A percentile compares a stretch with the other conserved stretches of the same genome.
phyloP scores from a whole-genome alignment of 2,797 vertebrate species.

The Etheostoma perlongum region DNA sequence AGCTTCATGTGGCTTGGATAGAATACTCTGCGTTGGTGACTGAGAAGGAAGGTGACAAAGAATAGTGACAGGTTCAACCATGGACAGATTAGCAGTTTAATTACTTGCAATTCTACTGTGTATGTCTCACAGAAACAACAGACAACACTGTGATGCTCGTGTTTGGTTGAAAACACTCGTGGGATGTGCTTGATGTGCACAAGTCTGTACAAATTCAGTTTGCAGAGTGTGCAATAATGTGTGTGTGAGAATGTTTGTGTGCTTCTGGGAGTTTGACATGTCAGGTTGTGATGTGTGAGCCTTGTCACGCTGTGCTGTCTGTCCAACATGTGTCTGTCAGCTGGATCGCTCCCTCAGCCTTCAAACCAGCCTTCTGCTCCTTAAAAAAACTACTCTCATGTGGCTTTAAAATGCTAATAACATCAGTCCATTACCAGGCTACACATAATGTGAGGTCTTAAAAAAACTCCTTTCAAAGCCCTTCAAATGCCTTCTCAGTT shows the following conservation, averaged over 20 bases:
- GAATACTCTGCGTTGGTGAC: not conserved
- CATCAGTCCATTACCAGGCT: slow-evolving; percentile 62
- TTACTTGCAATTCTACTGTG: not conserved
- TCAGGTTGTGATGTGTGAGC: slow-evolving; percentile 46
- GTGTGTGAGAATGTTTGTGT: slow-evolving; percentile 1
- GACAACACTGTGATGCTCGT: not conserved
- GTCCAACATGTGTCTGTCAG: slow-evolving; percentile 73
- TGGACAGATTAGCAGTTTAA: not conserved
- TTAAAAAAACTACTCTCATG: slow-evolving; percentile 49
- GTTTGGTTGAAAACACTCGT: not conserved
- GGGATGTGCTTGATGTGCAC: not conserved
- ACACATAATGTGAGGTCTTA: slow-evolving; percentile 46
- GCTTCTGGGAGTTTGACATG: slow-evolving; percentile 25
- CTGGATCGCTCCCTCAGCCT: slow-evolving; percentile 56
- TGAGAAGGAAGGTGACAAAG: not conserved
- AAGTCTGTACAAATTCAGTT: not conserved
- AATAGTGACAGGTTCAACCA: not conserved
- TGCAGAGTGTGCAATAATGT: not conserved
- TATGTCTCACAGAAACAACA: not conserved
- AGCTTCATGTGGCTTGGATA: not conserved
- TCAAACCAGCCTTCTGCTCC: slow-evolving; percentile 38
- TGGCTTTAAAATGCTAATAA: slow-evolving; percentile 71
- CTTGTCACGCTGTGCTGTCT: slow-evolving; percentile 43
- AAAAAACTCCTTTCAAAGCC: slow-evolving; percentile 50
- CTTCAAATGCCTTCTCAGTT: slow-evolving; percentile 60